Base-by-base conservation (phyloP, 2,113 vertebrate species). In the Oreotrochilus melanogaster region DNA sequence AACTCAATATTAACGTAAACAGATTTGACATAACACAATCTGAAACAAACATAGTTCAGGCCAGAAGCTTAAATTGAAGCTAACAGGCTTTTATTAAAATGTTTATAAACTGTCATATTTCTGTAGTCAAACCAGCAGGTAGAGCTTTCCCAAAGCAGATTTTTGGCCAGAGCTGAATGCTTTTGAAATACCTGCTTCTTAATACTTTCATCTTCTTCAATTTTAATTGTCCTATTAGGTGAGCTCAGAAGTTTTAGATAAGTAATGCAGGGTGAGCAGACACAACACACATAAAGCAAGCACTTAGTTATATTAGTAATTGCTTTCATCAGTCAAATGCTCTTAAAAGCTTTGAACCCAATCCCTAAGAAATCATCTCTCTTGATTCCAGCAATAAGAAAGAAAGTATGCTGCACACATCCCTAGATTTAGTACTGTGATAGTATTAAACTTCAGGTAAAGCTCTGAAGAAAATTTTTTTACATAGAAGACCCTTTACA, bases 321-420 rank as follows among this genome's bases (percentile, higher is more conserved):
- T 81, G 17, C 7, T 69, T 94, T 93, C 35, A 72, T 89, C 42
- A 79, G 33, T 42, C 24, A 76, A 81, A 89, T 11, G 12, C 10
- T 47, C 33, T 61, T 22, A 61, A 69, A 75, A 81, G 6, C 31
- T 87, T 92, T 85, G 22, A 85, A 65, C 8, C 1, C 16, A 81
- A 21, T 3, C 7, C 15, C n/a, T 58, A 58, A 69, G 35, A 79
- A 73, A 73, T 35, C 3, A 81, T n/a, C 12, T 7, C 15, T 92
- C 81, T 79, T 43, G 67, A 66, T 25, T 50, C 47, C 19, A 79
- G 3, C 23, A 47, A 35, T 45, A 33, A 54, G 24, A 84, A 12
- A 62, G 4, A 25, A 2, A 28, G 3, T 2, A 45, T 64, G 22
- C 1, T 0, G 5, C 53, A 11, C 11, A 39, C 7, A 48, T 69